Conservation (phyloP, 2,113 vertebrate genomes). For the Leptodactylus fuscus region DNA sequence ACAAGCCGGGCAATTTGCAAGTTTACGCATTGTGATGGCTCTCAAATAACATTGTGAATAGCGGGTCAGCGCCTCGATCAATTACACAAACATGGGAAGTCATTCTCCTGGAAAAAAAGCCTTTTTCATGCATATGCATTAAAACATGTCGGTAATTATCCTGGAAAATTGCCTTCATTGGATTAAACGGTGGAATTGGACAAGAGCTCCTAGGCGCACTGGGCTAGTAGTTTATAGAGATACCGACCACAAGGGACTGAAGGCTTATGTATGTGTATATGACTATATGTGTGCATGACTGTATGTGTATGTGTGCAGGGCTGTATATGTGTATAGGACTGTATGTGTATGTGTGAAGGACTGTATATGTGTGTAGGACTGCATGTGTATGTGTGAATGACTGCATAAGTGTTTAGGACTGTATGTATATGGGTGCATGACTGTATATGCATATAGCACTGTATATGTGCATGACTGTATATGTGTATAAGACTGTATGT, state of each 20-base stretch:
- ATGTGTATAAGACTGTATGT: background rate
- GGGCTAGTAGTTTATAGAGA: constrained; percentile 77
- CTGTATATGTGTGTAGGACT: background rate
- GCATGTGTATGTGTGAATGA: too few species aligned
- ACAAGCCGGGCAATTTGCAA: constrained; percentile 99
- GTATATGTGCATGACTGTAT: background rate
- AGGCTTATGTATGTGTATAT: background rate
- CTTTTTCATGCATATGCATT: constrained; percentile 99
- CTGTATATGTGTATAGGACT: background rate
- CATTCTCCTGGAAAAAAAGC: constrained; percentile 87
- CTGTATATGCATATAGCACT: background rate
- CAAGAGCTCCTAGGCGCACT: constrained; percentile 78
- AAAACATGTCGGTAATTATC: constrained; percentile 99
- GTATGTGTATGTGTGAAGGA: background rate
- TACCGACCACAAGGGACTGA: constrained; percentile 60
- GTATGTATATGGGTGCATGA: background rate
- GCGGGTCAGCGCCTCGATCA: constrained; percentile 99
- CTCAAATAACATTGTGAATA: constrained; percentile 99
- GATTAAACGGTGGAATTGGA: constrained; percentile 89
- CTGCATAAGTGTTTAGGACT: background rate
- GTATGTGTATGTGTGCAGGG: background rate
- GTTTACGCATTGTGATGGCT: constrained; percentile 99
- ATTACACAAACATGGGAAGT: constrained; percentile 95
- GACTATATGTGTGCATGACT: background rate
- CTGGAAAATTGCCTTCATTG: constrained; percentile 99